phyloP scores from a whole-genome alignment of 2,888 invertebrate genomes.

The Dryomyza anilis region DNA sequence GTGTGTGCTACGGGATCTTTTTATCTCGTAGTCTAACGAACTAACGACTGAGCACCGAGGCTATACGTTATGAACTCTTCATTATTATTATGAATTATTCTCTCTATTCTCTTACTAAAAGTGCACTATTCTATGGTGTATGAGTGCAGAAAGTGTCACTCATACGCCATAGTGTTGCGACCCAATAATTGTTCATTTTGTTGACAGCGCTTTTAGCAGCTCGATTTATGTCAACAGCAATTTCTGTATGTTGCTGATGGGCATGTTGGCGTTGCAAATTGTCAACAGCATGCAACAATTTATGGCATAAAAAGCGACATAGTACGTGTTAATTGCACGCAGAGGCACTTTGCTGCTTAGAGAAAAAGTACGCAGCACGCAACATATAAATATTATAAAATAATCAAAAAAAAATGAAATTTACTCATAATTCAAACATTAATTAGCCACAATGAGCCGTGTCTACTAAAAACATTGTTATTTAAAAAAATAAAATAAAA shows the following conservation, averaged over 20 bases:
- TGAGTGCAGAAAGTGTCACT: too few relatives aligned
- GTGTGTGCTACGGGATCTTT: too few relatives aligned
- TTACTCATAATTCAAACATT: neutral
- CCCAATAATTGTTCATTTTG: too few relatives aligned
- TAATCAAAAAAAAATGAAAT: conserved; percentile 1
- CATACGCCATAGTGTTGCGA: too few relatives aligned
- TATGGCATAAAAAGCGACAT: conserved; percentile 32
- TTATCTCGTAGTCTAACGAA: too few relatives aligned
- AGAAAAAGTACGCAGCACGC: conserved; percentile 30
- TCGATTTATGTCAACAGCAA: neutral
- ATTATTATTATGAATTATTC: too few relatives aligned
- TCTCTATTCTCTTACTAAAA: too few relatives aligned
- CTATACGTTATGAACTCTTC: too few relatives aligned
- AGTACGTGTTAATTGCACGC: conserved; percentile 35
- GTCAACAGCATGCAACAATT: conserved; percentile 12
- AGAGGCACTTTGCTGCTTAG: conserved; percentile 33
- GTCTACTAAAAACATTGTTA: neutral
- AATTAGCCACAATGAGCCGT: neutral
- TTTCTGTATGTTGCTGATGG: neutral
- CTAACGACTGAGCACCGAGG: too few relatives aligned
- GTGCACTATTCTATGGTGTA: too few relatives aligned
- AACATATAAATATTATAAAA: conserved; percentile 27
- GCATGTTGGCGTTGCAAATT: neutral
- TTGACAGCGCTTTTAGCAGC: too few relatives aligned
- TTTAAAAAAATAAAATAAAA: neutral